A percentile compares a stretch with the other conserved stretches of the same genome.
Conservation (phyloP, 2,113 vertebrate genomes). For the Siphamia tubifer region DNA sequence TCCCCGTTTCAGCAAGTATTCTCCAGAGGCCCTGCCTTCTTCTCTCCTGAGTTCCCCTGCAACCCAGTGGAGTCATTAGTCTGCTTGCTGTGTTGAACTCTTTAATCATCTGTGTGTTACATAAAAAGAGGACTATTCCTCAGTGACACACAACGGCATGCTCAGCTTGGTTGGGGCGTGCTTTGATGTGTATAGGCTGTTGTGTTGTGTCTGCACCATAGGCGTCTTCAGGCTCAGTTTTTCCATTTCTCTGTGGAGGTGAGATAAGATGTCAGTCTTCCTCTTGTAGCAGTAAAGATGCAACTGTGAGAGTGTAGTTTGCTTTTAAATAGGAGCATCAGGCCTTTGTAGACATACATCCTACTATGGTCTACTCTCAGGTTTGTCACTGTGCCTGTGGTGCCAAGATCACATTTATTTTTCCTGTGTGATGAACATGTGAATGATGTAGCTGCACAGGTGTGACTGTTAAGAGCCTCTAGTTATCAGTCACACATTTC, state of each 20-base stretch:
- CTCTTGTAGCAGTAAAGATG: constrained; percentile 48
- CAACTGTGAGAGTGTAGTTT: constrained; percentile 35
- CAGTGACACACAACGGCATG: constrained; percentile 69
- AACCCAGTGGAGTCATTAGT: constrained; percentile 81
- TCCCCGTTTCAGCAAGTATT: constrained; percentile 62
- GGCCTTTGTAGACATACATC: constrained; percentile 40
- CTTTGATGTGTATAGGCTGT: constrained; percentile 70
- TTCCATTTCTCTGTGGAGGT: constrained; percentile 65
- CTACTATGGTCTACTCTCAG: not conserved
- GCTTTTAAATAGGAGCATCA: constrained; percentile 40
- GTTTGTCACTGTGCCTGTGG: not conserved
- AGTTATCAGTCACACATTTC: not conserved
- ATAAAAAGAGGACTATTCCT: constrained; percentile 78
- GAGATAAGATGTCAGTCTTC: constrained; percentile 62
- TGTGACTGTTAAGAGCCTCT: not conserved
- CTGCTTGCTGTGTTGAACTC: constrained; percentile 78
- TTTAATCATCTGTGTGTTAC: constrained; percentile 81
- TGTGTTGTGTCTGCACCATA: constrained; percentile 68
- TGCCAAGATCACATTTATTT: not conserved
- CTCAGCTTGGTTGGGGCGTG: constrained; percentile 57
- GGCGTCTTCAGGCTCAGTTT: constrained; percentile 58
- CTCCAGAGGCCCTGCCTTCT: constrained; percentile 70
- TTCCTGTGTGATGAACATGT: not conserved
- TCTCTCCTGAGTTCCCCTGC: constrained; percentile 72
- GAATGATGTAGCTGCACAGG: not conserved